Percentiles rank a stretch among this genome's conserved stretches.
Conservation (phyloP, 2,797 vertebrate species). For the Eupleurogrammus muticus region DNA sequence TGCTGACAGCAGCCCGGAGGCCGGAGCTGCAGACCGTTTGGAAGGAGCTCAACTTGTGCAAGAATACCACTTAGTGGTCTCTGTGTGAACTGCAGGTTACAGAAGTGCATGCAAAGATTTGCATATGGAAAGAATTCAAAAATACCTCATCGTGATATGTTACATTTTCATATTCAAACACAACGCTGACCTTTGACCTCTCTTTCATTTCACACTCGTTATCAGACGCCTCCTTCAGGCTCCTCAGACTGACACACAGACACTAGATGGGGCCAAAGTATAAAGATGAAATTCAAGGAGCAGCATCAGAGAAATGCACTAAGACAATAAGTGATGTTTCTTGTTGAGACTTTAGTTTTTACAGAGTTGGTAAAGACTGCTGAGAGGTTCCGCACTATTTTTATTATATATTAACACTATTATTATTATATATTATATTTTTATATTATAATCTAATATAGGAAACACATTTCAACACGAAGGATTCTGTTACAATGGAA, state of each 20-base stretch:
- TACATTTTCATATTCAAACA: not conserved
- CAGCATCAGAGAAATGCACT: not conserved
- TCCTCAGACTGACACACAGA: constrained; percentile 13
- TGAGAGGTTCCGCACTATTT: not conserved
- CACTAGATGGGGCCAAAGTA: constrained; percentile 76
- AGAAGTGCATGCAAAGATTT: not conserved
- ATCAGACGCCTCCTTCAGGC: not conserved
- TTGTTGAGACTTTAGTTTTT: not conserved
- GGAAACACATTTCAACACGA: not conserved
- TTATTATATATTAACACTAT: not conserved
- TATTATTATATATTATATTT: not conserved
- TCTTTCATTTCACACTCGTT: not conserved
- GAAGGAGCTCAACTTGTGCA: constrained; percentile 21
- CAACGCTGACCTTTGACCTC: constrained; percentile 10
- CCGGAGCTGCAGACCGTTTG: not conserved
- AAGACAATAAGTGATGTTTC: not conserved
- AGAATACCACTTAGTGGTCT: constrained; percentile 49
- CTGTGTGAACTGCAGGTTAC: constrained; percentile 28
- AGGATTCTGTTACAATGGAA: not conserved
- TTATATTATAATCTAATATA: not conserved
- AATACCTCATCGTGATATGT: not conserved
- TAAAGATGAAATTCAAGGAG: constrained; percentile 42
- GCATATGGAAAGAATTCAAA: not conserved
- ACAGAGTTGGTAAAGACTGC: not conserved
- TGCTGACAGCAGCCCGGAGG: constrained; percentile 1